Evolutionary conservation across 2,888 invertebrate species (phyloP), one percentile per base, ranked within the genome.

Genomic region (Aporophyla lueneburgensis): DNA sequence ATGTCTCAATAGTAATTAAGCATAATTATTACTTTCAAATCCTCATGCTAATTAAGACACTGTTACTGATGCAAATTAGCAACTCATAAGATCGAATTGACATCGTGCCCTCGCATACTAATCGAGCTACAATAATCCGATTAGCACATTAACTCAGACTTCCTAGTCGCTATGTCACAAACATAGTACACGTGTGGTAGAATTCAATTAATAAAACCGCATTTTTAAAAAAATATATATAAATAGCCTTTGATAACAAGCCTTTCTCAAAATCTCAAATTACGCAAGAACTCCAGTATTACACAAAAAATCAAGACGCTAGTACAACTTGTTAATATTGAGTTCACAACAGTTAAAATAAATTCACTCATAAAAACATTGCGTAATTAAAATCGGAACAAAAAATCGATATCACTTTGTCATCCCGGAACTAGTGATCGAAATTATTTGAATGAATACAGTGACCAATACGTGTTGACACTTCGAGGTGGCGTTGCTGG

Each of bases 51-150:
- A 74, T 63, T 2, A n/a, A 61, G n/a, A 33, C 21, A 54, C 33
- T 10, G n/a, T 63, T 62, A 62, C 43, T 56, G 10, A 75, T 75
- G 76, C 33, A 56, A 75, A 81, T 80, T 49, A 54, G 53, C 1
- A 62, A 74, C 5, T 63, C 19, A 21, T 67, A 67, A 62, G 43
- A 84, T 80, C 21, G 49, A 56, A 70, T 43, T 43, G 46, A 43
- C 69, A 62, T 54, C 84, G 58, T 81, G 74, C 70, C 54, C 33
- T 54, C 58, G 84, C 74, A 80, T 84, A 66, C 56, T 73, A 63
- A 74, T 58, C 40, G 3, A 14, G 21, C 61, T 58, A 27, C 46
- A 21, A 21, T 63, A 67, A 80, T 54, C 53, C 40, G 80, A 83
- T 83, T 70, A 73, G n/a, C 46, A 65, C 73, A 68, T 58, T 24